Conservation (phyloP, 2,797 vertebrate species). For the Smutsia gigantea region DNA sequence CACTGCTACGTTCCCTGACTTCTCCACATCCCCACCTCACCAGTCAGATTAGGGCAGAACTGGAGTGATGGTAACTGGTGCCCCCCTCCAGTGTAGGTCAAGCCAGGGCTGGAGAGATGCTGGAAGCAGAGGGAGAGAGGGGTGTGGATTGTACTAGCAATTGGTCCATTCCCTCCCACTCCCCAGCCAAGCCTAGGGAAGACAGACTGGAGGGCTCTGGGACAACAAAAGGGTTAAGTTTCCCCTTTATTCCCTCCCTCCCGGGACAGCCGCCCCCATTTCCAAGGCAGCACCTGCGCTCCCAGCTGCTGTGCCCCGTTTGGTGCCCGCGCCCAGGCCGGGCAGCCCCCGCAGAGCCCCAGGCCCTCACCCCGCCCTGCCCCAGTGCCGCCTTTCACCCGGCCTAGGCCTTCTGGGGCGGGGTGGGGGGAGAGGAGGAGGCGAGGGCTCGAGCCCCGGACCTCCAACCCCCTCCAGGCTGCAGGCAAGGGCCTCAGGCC, state of each 20-base stretch:
- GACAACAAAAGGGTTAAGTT: conserved; percentile 40
- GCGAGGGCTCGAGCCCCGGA: background rate
- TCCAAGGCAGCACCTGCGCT: conserved; percentile 62
- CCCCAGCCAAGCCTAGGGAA: background rate
- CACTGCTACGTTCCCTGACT: background rate
- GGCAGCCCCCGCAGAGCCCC: background rate
- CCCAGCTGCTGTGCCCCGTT: conserved; percentile 43
- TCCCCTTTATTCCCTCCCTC: background rate
- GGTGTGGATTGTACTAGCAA: background rate
- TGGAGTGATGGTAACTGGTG: background rate
- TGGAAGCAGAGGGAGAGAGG: background rate
- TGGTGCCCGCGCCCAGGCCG: background rate
- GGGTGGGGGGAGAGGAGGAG: background rate
- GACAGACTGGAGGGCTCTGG: background rate
- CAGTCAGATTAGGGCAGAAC: background rate
- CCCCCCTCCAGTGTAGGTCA: background rate
- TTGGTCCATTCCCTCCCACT: background rate
- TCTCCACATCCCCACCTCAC: background rate
- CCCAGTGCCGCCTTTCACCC: background rate
- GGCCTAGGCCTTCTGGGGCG: background rate
- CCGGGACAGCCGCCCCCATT: conserved; percentile 42
- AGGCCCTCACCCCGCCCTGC: background rate
- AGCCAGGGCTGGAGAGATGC: background rate
- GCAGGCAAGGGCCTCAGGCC: background rate
- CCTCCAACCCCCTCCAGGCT: background rate